phyloP scores from a whole-genome alignment of 1,140 invertebrate species.

The Pseudomyrmex pallidus region DNA sequence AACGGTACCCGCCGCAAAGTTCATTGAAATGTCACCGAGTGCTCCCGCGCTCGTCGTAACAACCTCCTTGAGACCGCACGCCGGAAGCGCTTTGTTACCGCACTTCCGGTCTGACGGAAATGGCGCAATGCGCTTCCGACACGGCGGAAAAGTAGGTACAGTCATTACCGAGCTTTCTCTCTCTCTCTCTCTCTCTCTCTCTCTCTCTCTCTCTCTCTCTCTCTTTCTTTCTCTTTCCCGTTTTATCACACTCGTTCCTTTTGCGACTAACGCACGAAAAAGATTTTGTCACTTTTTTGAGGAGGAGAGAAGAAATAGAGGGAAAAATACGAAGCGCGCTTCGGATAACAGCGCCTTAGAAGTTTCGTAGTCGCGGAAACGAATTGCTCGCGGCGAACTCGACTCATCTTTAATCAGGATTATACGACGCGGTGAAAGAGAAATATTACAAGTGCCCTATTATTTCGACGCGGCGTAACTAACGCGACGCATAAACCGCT shows the following conservation, averaged over 20 bases:
- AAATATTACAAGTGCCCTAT: background rate
- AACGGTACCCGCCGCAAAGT: slow-evolving; percentile 77
- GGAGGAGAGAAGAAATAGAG: too few relatives aligned
- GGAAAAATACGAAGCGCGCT: slow-evolving; percentile 34
- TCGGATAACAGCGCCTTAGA: slow-evolving; percentile 47
- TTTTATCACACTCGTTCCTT: slow-evolving; percentile 15
- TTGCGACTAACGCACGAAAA: slow-evolving; percentile 11
- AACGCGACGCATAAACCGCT: slow-evolving; percentile 37
- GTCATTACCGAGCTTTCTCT: slow-evolving; percentile 69
- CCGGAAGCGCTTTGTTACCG: slow-evolving; percentile 78
- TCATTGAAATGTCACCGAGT: slow-evolving; percentile 80
- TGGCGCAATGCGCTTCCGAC: slow-evolving; percentile 75
- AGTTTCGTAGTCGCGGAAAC: slow-evolving; percentile 40
- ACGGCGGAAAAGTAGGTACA: slow-evolving; percentile 73
- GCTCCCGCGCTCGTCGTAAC: slow-evolving; percentile 65
- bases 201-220: slow-evolving; percentile 43
- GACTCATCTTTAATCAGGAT: slow-evolving; percentile 42
- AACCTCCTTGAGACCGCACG: slow-evolving; percentile 75
- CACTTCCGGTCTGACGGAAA: slow-evolving; percentile 77
- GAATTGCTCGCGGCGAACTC: slow-evolving; percentile 6
- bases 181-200: slow-evolving; percentile 32
- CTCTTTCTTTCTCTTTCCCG: slow-evolving; percentile 28
- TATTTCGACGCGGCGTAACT: background rate
- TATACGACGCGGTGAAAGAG: background rate
- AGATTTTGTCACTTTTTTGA: slow-evolving; percentile 41